A percentile compares a stretch with the other conserved stretches of the same genome.
These are phyloP conservation scores for Thinocorus orbignyianus DNA, from an alignment of 2,113 vertebrate genomes.

Conservation along the genomic window DNA sequence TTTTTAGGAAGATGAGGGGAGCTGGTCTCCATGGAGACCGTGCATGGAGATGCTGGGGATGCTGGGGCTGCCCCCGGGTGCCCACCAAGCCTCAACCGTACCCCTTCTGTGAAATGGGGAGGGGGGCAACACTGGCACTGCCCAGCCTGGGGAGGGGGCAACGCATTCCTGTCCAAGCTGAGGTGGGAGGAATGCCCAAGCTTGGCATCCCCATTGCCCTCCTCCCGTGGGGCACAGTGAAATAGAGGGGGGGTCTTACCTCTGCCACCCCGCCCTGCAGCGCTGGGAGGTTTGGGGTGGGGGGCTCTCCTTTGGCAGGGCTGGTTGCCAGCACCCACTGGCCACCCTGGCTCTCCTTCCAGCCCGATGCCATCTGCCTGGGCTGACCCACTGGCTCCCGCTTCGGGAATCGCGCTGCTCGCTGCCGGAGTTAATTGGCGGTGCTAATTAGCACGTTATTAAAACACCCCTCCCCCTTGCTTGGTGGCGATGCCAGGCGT, in stretches of 20 bases:
- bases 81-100: background rate
- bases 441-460: slow-evolving; percentile 50
- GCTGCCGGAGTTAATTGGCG: slow-evolving; percentile 39
- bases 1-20: background rate
- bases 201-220: background rate
- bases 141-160: background rate
- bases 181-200: background rate
- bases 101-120: background rate
- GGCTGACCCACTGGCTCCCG: slow-evolving; percentile 3
- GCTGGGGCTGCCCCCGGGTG: background rate
- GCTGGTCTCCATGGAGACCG: slow-evolving; percentile 60
- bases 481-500: background rate
- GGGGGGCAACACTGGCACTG: background rate
- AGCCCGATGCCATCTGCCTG: slow-evolving; percentile 46
- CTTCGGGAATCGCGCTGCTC: background rate
- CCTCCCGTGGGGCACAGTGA: background rate
- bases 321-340: background rate
- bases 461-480: background rate
- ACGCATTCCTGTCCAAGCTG: rapidly evolving
- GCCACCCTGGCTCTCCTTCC: background rate
- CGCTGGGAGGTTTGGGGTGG: rapidly evolving
- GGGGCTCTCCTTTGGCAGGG: background rate
- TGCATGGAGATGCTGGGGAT: background rate
- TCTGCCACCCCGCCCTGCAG: background rate
- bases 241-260: background rate